phyloP scores from a whole-genome alignment of 1,140 invertebrate genomes.

The Aphaenogaster ashmeadi region DNA sequence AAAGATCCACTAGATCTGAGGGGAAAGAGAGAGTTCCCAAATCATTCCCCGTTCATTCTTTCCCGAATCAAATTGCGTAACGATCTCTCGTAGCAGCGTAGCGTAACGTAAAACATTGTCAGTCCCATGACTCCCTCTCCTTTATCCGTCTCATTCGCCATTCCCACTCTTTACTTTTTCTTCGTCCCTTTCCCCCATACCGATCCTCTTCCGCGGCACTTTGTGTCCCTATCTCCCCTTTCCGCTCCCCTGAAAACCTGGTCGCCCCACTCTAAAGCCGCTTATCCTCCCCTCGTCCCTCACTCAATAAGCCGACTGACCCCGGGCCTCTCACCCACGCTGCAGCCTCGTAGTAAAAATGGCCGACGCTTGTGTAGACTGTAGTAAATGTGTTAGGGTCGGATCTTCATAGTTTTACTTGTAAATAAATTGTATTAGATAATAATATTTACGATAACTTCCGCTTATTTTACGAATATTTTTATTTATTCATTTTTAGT shows the following conservation, averaged over 20 bases:
- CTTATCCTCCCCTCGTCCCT: background rate
- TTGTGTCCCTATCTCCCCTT: conserved; percentile 63
- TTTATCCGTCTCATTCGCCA: conserved; percentile 52
- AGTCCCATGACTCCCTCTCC: conserved; percentile 68
- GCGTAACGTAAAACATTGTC: conserved; percentile 83
- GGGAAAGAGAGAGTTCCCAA: conserved; percentile 64
- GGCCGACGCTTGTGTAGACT: conserved; percentile 77
- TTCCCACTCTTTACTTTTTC: conserved; percentile 53
- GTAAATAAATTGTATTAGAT: background rate
- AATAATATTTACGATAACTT: background rate
- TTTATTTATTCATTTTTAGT: background rate
- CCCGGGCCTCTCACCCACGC: conserved; percentile 84
- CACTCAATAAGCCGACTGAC: conserved; percentile 76
- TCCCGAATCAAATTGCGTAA: conserved; percentile 79
- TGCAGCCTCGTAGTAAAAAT: conserved; percentile 83
- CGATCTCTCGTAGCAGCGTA: conserved; percentile 80
- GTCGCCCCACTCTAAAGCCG: conserved; percentile 39
- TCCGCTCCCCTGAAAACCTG: conserved; percentile 69
- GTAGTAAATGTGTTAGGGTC: conserved; percentile 71
- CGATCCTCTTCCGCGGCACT: conserved; percentile 63
- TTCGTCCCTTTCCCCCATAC: conserved; percentile 25
- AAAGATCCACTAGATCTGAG: conserved; percentile 3
- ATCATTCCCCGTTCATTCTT: conserved; percentile 73
- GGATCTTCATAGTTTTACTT: conserved; percentile 20
- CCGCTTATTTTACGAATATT: too few relatives aligned